These are phyloP conservation scores for Scylla paramamosain DNA, from an alignment of 1,140 invertebrate species.

Conservation along the genomic window DNA sequence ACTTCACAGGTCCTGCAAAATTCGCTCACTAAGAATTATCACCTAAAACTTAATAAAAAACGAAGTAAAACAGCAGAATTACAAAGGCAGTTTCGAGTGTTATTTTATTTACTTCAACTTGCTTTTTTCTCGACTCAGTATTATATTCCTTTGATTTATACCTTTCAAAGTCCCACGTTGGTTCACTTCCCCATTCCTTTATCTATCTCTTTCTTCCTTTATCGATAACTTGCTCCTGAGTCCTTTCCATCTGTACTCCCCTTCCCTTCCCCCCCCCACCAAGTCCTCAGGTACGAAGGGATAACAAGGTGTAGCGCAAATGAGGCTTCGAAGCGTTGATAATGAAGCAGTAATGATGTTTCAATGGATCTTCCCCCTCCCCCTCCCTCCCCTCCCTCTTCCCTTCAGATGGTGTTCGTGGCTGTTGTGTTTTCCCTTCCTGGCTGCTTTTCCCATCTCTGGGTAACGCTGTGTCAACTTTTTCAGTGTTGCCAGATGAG, in stretches of 20 bases:
- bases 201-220: background rate
- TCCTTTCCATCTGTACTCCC: background rate
- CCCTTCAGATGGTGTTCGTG: constrained; percentile 18
- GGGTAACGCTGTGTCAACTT: constrained; percentile 1
- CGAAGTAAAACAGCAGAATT: background rate
- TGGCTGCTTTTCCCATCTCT: background rate
- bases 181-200: background rate
- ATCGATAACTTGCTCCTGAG: background rate
- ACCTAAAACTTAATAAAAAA: background rate
- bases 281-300: background rate
- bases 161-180: background rate
- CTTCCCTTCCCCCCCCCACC: background rate
- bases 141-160: background rate
- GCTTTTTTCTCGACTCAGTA: background rate
- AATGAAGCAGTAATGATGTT: background rate
- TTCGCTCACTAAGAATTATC: background rate
- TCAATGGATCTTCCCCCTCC: background rate
- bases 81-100: constrained; percentile 1
- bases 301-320: background rate
- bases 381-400: constrained; percentile 15
- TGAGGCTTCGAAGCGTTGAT: background rate
- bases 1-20: background rate
- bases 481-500: constrained; percentile 13
- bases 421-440: background rate
- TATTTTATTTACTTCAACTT: background rate